Percentiles rank a stretch among this genome's conserved stretches.
Conservation (phyloP, 2,888 invertebrate genomes). For the Apantesis nais region DNA sequence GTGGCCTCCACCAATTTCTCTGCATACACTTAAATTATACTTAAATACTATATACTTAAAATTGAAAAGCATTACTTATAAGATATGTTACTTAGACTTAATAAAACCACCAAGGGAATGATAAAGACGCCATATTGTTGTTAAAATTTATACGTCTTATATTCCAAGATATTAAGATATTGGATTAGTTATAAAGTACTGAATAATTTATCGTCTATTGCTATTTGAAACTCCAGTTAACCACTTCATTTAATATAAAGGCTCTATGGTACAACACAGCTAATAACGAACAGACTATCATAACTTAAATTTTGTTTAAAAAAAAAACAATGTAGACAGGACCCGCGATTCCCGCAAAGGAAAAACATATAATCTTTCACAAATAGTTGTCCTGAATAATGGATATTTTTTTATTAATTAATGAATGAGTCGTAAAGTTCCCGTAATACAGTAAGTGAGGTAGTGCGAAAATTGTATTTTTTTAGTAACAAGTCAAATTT, state of each 20-base stretch:
- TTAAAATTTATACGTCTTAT: slow-evolving; percentile 22
- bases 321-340: background rate
- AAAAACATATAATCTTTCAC: background rate
- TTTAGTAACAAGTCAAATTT: no score
- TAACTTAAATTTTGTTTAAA: background rate
- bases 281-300: background rate
- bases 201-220: slow-evolving; percentile 27
- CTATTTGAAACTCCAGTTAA: slow-evolving; percentile 10
- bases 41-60: no score
- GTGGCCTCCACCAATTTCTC: no score
- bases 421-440: no score
- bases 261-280: background rate
- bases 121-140: slow-evolving; percentile 17
- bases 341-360: background rate
- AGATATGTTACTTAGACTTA: slow-evolving; percentile 11
- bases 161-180: slow-evolving; percentile 27
- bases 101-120: slow-evolving; percentile 30
- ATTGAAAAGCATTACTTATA: background rate
- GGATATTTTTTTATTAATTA: background rate
- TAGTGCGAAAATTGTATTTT: no score
- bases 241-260: slow-evolving; percentile 6
- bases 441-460: no score
- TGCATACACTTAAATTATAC: no score
- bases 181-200: slow-evolving; percentile 16
- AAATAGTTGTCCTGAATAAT: background rate